Percentiles rank a stretch among this genome's conserved stretches.
Conservation (phyloP, 2,888 invertebrate genomes). For the Chymomyza amoena region DNA sequence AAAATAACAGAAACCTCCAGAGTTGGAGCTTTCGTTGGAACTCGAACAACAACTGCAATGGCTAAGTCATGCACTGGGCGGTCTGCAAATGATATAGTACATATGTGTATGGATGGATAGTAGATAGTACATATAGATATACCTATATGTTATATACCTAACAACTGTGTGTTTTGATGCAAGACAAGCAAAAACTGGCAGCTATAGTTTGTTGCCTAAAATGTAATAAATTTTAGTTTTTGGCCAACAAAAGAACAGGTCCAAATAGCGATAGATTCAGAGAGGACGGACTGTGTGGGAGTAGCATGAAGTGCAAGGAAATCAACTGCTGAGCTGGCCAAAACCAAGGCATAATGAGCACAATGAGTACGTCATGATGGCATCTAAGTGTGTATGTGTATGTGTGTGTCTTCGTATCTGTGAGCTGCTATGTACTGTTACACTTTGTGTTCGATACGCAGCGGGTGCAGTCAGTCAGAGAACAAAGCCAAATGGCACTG, state of each 20-base stretch:
- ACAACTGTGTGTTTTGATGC: not conserved
- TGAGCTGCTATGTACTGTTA: conserved; percentile 38
- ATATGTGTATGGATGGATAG: not conserved
- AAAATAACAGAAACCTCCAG: conserved; percentile 3
- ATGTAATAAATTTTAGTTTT: not conserved
- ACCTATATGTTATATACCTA: not conserved
- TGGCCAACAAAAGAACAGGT: not conserved
- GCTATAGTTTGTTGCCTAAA: not conserved
- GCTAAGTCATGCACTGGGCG: conserved; percentile 60
- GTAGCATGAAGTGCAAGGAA: conserved; percentile 6
- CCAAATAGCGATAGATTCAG: not conserved
- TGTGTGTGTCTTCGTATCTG: not conserved
- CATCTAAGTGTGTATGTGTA: not conserved
- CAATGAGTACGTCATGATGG: not conserved
- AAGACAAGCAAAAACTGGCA: not conserved
- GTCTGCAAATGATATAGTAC: conserved; percentile 18
- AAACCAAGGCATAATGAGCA: not conserved
- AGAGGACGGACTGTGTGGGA: not conserved
- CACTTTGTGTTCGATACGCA: conserved; percentile 55
- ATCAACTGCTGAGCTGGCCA: conserved; percentile 1
- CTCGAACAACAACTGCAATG: conserved; percentile 26
- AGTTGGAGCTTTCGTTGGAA: conserved; percentile 49
- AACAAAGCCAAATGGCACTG: conserved; percentile 11
- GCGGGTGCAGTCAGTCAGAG: conserved; percentile 47
- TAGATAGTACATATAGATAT: not conserved